Percentiles rank a stretch among this genome's conserved stretches.
Conservation (phyloP, 2,797 vertebrate species). For the Oryzias sinensis region DNA sequence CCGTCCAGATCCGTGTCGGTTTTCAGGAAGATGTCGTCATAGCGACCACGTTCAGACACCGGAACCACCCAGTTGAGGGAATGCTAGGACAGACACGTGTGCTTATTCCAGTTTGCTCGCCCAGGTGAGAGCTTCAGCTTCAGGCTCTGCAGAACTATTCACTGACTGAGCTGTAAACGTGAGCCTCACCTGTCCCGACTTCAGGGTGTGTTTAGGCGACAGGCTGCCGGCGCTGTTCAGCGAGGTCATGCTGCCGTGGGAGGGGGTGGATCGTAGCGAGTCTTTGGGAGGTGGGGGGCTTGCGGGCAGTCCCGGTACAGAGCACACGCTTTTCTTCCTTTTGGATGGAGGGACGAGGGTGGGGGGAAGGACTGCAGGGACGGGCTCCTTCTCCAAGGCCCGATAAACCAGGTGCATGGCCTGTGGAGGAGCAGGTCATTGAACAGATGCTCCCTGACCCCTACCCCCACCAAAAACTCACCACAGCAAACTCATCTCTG, state of each 20-base stretch:
- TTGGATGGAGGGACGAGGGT: slow-evolving; percentile 91
- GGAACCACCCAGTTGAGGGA: slow-evolving; percentile 90
- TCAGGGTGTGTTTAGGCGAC: slow-evolving; percentile 93
- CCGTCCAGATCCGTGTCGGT: slow-evolving; percentile 93
- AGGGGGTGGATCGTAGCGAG: slow-evolving; percentile 92
- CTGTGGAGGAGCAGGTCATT: slow-evolving; percentile 63
- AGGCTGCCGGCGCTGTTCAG: slow-evolving; percentile 92
- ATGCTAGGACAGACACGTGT: slow-evolving; percentile 71
- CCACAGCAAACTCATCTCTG: slow-evolving; percentile 96
- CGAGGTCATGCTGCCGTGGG: slow-evolving; percentile 93
- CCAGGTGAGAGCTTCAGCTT: too few species aligned
- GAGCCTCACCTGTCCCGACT: slow-evolving; percentile 83
- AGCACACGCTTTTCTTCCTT: slow-evolving; percentile 85
- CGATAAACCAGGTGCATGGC: slow-evolving; percentile 99
- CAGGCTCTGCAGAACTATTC: neutral
- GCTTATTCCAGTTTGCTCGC: too few species aligned
- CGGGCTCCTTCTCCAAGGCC: slow-evolving; percentile 95
- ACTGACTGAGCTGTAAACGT: neutral
- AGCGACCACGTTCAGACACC: slow-evolving; percentile 84
- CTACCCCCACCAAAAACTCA: slow-evolving; percentile 43
- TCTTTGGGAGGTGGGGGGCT: slow-evolving; percentile 94
- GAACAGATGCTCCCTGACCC: slow-evolving; percentile 1
- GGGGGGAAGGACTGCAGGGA: slow-evolving; percentile 86
- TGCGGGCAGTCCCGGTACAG: slow-evolving; percentile 85
- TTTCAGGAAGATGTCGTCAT: slow-evolving; percentile 96